These are phyloP conservation scores for Limenitis camilla DNA, from an alignment of 2,888 invertebrate species.

Conservation along the genomic window DNA sequence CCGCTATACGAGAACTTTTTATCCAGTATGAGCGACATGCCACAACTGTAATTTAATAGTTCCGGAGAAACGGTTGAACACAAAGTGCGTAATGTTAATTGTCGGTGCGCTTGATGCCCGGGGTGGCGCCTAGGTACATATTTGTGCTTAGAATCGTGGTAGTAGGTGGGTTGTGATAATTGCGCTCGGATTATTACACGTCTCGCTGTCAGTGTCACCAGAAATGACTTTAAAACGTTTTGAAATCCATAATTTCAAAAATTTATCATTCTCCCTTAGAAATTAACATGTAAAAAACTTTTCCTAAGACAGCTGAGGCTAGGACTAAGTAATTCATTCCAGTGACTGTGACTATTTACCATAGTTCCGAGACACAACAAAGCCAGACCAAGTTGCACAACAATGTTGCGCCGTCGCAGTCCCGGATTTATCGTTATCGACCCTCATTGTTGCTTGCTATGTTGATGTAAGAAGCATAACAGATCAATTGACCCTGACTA, in stretches of 20 bases:
- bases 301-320: not conserved
- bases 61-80: constrained; percentile 58
- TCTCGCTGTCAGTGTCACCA: constrained; percentile 17
- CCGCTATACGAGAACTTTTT: constrained; percentile 47
- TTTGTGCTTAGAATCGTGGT: constrained; percentile 31
- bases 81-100: constrained; percentile 48
- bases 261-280: too few relatives aligned
- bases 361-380: constrained; percentile 42
- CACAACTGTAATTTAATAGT: constrained; percentile 57
- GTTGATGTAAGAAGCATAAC: constrained; percentile 31
- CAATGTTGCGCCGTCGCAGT: constrained; percentile 34
- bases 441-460: constrained; percentile 33
- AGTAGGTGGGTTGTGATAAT: constrained; percentile 24
- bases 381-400: constrained; percentile 42
- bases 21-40: constrained; percentile 37
- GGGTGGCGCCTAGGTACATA: constrained; percentile 46
- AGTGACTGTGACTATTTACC: constrained; percentile 43
- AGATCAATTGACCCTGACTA: constrained; percentile 37
- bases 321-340: constrained; percentile 41
- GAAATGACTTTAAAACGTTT: too few relatives aligned
- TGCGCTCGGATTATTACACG: constrained; percentile 25
- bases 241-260: too few relatives aligned
- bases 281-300: too few relatives aligned
- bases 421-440: constrained; percentile 40
- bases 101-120: constrained; percentile 40